Evolutionary conservation across 2,797 vertebrate genomes (phyloP).

Genomic region (Acanthiza pusilla): DNA sequence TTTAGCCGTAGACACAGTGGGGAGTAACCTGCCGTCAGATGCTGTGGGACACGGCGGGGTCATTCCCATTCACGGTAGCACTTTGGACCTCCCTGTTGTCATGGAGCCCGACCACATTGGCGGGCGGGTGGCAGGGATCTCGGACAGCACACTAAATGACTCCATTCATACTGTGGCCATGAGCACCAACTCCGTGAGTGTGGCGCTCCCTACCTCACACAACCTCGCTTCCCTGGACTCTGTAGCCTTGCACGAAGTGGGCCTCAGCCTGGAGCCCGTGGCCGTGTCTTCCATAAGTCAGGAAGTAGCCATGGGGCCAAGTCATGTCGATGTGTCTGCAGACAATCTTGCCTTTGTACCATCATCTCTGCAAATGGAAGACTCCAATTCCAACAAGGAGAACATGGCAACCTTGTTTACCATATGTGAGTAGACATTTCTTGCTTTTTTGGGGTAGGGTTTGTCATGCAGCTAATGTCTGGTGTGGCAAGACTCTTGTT

Average conservation of each 20-base stretch:
- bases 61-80: constrained; percentile 86
- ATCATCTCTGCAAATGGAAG: constrained; percentile 89
- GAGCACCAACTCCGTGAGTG: constrained; percentile 89
- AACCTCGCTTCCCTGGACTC: constrained; percentile 86
- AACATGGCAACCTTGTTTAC: constrained; percentile 92
- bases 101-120: constrained; percentile 91
- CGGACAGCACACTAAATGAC: constrained; percentile 74
- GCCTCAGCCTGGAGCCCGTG: constrained; percentile 90
- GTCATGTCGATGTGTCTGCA: constrained; percentile 79
- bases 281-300: constrained; percentile 91
- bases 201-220: constrained; percentile 90
- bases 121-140: constrained; percentile 76
- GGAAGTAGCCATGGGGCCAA: constrained; percentile 88
- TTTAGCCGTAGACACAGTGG: constrained; percentile 75
- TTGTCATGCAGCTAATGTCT: neutral
- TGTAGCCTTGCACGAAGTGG: constrained; percentile 89
- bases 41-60: constrained; percentile 85
- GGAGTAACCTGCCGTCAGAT: constrained; percentile 74
- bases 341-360: constrained; percentile 93
- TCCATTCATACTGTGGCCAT: constrained; percentile 82
- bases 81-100: constrained; percentile 91
- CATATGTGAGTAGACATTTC: constrained; percentile 84
- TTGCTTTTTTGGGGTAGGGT: neutral
- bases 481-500: neutral
- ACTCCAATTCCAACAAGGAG: constrained; percentile 94